Evolutionary conservation across 1,140 invertebrate species (phyloP), one percentile per base, ranked within the genome.

Genomic region (Aphaenogaster rudis): DNA sequence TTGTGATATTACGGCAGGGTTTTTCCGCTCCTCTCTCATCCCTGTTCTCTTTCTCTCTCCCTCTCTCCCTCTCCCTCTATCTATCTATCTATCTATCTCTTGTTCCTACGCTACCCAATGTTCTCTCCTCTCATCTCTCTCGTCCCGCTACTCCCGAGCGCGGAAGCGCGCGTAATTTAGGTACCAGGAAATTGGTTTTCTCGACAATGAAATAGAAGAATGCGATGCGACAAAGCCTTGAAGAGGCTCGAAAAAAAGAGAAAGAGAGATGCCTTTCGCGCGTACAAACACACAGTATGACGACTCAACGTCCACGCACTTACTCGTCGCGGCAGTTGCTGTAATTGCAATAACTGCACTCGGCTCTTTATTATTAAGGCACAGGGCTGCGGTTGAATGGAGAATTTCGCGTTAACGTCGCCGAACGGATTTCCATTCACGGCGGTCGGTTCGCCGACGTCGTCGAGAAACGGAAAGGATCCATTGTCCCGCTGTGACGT

Each of bases 201-300:
- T 95, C 94, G 94, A 95, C 94, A 95, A 95, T 95, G 95, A 95
- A 95, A 95, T 95, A 95, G 95, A 95, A 95, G 95, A 95, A 95
- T 95, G 93, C 93, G 93, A 94, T 94, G 94, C 92, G 92, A 92
- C 91, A 92, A 88, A 82, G 88, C 86, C 91, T 84, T 86, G 92
- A 92, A 89, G 87, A 81, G 88, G 88, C 88, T 78, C 67, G 81
- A 90, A 88, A 89, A 85, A 89, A 78, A 84, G 80, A 61, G 77
- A 91, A 82, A 89, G 77, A 84, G 84, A 84, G 54, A 61, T 71
- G 42, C 15, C 67, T 82, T 28, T 74, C 54, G 52, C 80, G 42
- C 71, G 69, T 63, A 76, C 84, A 69, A 66, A 63, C 36, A 78
- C 50, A 67, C 50, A 36, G 42, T 61, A 7, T 57, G 67, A 42